These are phyloP conservation scores for Calyptommatus sinebrachiatus DNA, from an alignment of 2,113 vertebrate genomes.

Conservation along the genomic window DNA sequence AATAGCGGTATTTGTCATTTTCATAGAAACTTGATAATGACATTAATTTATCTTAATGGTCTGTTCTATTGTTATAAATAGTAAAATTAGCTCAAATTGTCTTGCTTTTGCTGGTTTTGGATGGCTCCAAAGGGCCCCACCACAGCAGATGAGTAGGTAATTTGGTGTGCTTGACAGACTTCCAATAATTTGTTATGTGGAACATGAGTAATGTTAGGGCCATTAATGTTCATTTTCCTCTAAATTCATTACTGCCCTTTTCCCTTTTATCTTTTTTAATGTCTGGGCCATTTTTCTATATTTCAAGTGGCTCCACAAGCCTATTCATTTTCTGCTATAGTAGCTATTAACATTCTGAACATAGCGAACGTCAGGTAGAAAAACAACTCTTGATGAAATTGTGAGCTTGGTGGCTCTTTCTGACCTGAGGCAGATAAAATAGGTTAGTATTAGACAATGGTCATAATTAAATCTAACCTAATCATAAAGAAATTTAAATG, in stretches of 20 bases:
- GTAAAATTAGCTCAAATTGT: slow-evolving; percentile 99
- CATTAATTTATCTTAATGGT: slow-evolving; percentile 99
- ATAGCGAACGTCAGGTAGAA: slow-evolving; percentile 75
- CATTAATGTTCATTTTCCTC: slow-evolving; percentile 99
- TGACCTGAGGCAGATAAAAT: slow-evolving; percentile 61
- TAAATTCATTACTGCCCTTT: slow-evolving; percentile 99
- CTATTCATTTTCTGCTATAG: slow-evolving; percentile 81
- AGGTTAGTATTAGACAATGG: slow-evolving; percentile 64
- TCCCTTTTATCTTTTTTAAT: slow-evolving; percentile 99
- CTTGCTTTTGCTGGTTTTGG: slow-evolving; percentile 98
- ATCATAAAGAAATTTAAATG: slow-evolving; percentile 83
- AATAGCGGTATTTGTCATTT: slow-evolving; percentile 99
- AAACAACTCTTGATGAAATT: slow-evolving; percentile 77
- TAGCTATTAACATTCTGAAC: slow-evolving; percentile 86
- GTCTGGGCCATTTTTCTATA: slow-evolving; percentile 89
- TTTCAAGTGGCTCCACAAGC: slow-evolving; percentile 92
- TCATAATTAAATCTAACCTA: slow-evolving; percentile 72
- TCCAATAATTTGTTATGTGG: slow-evolving; percentile 99
- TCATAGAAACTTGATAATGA: slow-evolving; percentile 99
- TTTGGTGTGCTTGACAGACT: slow-evolving; percentile 99
- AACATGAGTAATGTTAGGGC: slow-evolving; percentile 99
- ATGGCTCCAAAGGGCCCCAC: slow-evolving; percentile 92
- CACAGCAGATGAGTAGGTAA: slow-evolving; percentile 96
- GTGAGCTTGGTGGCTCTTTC: slow-evolving; percentile 68
- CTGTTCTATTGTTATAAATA: slow-evolving; percentile 99